Percentiles rank a stretch among this genome's conserved stretches.
These are phyloP conservation scores for Aythya baeri DNA, from an alignment of 2,113 vertebrate species.

Conservation along the genomic window DNA sequence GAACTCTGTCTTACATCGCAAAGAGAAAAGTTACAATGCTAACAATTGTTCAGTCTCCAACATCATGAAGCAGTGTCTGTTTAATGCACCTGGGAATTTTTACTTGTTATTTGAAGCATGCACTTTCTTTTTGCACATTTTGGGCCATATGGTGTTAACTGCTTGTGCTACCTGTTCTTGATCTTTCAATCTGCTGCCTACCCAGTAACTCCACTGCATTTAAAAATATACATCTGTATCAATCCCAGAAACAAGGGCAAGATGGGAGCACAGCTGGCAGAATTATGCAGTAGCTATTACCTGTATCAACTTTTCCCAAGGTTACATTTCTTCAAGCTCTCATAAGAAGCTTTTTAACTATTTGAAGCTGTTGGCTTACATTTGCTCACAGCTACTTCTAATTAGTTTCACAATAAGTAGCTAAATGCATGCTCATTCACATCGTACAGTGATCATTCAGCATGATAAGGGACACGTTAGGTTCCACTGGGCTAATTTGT, in stretches of 20 bases:
- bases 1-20: background rate
- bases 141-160: background rate
- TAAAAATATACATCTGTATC: background rate
- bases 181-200: background rate
- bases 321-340: background rate
- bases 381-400: background rate
- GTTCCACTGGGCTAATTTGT: background rate
- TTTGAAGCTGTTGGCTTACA: background rate
- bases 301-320: background rate
- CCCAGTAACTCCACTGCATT: background rate
- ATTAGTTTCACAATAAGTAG: background rate
- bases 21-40: background rate
- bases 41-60: background rate
- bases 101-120: background rate
- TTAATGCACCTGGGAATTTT: background rate
- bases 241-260: background rate
- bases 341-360: background rate
- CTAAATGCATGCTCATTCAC: background rate
- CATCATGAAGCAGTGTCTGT: background rate
- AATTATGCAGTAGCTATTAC: background rate
- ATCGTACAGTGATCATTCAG: background rate
- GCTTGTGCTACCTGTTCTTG: background rate
- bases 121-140: background rate
- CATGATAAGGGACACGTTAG: background rate
- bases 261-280: background rate